Conservation (phyloP, 92 coral and sea anemone genomes). For the Zoanthus solanderi region DNA sequence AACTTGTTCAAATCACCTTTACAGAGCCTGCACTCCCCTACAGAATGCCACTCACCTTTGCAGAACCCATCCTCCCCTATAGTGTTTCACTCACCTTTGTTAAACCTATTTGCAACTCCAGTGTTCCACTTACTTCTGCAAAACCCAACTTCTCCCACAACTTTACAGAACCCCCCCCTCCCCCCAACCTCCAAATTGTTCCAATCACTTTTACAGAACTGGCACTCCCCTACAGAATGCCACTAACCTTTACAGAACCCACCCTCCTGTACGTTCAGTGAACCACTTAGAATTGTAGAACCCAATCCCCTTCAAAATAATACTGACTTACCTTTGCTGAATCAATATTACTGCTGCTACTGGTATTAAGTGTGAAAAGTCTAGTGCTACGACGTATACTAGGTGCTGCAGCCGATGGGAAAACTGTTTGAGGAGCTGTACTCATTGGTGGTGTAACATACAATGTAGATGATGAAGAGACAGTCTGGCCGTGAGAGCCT, state of each 20-base stretch:
- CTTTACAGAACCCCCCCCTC: no score
- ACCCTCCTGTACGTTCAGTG: no score
- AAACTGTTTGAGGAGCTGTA: slow-evolving; percentile 67
- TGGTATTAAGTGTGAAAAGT: slow-evolving; percentile 80
- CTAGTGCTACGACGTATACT: slow-evolving; percentile 94
- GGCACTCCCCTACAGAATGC: no score
- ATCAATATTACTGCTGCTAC: slow-evolving; percentile 59
- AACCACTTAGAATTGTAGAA: background rate
- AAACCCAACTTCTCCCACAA: no score
- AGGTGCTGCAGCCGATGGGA: slow-evolving; percentile 69
- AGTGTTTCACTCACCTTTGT: background rate
- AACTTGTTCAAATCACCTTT: no score
- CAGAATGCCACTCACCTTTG: no score
- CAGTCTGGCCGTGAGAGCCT: slow-evolving; percentile 56
- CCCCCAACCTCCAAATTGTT: no score
- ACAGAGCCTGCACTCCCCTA: no score
- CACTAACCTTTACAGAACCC: no score
- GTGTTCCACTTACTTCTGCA: no score
- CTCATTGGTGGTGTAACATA: slow-evolving; percentile 79
- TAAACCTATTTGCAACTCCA: no score
- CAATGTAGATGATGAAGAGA: slow-evolving; percentile 57
- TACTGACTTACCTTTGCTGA: slow-evolving; percentile 21
- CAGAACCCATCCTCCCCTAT: background rate
- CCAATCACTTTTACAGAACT: no score
- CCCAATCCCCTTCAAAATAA: background rate